A percentile compares a stretch with the other conserved stretches of the same genome.
phyloP scores from a whole-genome alignment of 92 coral and sea anemone genomes.

The Zoanthus sociatus region DNA sequence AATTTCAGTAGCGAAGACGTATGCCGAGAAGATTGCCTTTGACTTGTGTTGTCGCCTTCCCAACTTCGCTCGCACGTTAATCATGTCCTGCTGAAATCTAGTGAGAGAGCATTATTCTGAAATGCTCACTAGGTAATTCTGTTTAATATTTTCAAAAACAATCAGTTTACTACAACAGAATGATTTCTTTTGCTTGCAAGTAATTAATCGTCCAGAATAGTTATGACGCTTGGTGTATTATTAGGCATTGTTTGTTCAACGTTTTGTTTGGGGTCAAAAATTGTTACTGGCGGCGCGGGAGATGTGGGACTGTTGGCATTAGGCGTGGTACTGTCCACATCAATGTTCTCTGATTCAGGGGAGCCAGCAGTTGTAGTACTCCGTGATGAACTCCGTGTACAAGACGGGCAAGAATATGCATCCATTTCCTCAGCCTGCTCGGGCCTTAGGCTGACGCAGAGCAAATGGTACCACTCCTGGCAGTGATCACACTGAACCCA shows the following conservation, averaged over 20 bases:
- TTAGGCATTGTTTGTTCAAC: not conserved
- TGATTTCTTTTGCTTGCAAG: not conserved
- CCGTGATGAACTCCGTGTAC: constrained; percentile 57
- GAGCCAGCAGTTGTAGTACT: constrained; percentile 74
- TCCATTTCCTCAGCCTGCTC: constrained; percentile 93
- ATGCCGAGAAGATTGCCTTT: not conserved
- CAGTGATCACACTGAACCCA: constrained; percentile 99
- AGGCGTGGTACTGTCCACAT: constrained; percentile 97
- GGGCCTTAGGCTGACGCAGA: constrained; percentile 87
- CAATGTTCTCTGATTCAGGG: constrained; percentile 93
- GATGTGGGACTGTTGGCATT: constrained; percentile 73
- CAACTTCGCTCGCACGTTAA: not conserved
- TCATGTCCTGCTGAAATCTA: not conserved
- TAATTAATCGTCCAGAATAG: constrained; percentile 28
- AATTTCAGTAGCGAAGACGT: not conserved
- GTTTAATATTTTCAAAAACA: not conserved
- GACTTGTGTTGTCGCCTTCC: no score
- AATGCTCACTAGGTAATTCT: not conserved
- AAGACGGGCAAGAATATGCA: constrained; percentile 83
- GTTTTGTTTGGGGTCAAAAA: constrained; percentile 27
- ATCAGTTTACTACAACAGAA: not conserved
- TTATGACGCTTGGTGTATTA: not conserved
- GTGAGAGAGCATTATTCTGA: not conserved
- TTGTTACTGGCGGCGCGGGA: constrained; percentile 53
- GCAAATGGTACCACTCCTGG: constrained; percentile 92